A percentile compares a stretch with the other conserved stretches of the same genome.
Evolutionary conservation across 2,797 vertebrate species (phyloP).

Genomic region (Sciaenops ocellatus): DNA sequence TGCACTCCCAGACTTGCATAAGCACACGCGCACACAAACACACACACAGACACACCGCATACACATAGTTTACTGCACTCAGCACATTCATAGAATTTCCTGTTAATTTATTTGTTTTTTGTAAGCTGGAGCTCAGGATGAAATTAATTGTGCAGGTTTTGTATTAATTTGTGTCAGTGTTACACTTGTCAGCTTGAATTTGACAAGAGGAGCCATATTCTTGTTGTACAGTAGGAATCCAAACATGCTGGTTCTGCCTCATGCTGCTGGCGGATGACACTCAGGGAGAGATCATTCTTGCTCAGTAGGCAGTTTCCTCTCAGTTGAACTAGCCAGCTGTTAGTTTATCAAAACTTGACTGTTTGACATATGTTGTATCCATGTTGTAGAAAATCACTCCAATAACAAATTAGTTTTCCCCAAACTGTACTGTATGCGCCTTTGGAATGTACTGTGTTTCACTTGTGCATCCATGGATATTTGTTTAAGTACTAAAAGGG

Average conservation of each 20-base stretch:
- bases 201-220: slow-evolving; percentile 86
- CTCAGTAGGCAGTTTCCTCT: slow-evolving; percentile 86
- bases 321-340: slow-evolving; percentile 87
- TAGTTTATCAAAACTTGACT: slow-evolving; percentile 86
- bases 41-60: slow-evolving; percentile 11
- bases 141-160: slow-evolving; percentile 85
- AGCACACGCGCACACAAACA: slow-evolving; percentile 26
- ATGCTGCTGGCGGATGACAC: slow-evolving; percentile 85
- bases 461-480: slow-evolving; percentile 13
- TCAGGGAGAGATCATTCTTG: slow-evolving; percentile 84
- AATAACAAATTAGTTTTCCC: slow-evolving; percentile 62
- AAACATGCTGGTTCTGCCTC: slow-evolving; percentile 87
- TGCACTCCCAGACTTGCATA: slow-evolving; percentile 36
- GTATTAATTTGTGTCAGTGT: slow-evolving; percentile 88
- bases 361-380: slow-evolving; percentile 84
- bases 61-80: slow-evolving; percentile 46
- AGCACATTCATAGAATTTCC: slow-evolving; percentile 74
- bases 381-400: slow-evolving; percentile 75
- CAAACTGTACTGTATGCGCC: slow-evolving; percentile 37
- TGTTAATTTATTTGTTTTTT: slow-evolving; percentile 70
- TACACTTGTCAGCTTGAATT: slow-evolving; percentile 87
- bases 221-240: slow-evolving; percentile 79
- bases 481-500: neutral
- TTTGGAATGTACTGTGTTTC: slow-evolving; percentile 17
- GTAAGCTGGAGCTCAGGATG: slow-evolving; percentile 73